Base-by-base conservation (phyloP, 1,140 invertebrate genomes). In the Dreissena rostriformis region DNA sequence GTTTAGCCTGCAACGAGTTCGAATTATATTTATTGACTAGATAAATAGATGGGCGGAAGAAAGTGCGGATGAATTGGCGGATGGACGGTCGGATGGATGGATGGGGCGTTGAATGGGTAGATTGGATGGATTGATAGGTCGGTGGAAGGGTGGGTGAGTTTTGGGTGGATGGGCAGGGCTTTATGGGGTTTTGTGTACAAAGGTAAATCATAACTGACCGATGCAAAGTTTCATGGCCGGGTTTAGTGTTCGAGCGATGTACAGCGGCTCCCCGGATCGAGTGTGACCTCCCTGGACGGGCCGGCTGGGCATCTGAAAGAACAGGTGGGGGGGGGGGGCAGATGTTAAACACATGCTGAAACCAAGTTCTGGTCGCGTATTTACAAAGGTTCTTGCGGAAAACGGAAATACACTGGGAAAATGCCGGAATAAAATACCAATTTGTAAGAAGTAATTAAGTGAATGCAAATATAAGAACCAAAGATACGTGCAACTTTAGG, bases 141-240 rank as follows among this genome's bases (percentile, higher is more conserved):
- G n/a, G n/a, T n/a, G n/a, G n/a, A n/a, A n/a, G n/a, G n/a, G n/a
- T n/a, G n/a, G n/a, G n/a, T n/a, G n/a, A n/a, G n/a, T n/a, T n/a
- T n/a, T n/a, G n/a, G n/a, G n/a, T n/a, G n/a, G n/a, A n/a, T n/a
- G n/a, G n/a, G n/a, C n/a, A n/a, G n/a, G n/a, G n/a, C n/a, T n/a
- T n/a, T n/a, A n/a, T n/a, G n/a, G n/a, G n/a, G n/a, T n/a, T n/a
- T n/a, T n/a, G n/a, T n/a, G n/a, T n/a, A n/a, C n/a, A n/a, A n/a
- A n/a, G n/a, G n/a, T n/a, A n/a, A 19, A 51, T n/a, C n/a, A 6
- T 1, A 78, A 17, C 67, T n/a, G 63, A 72, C 78, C 79, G 51
- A 82, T 26, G 65, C 79, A 82, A 22, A 55, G 70, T 15, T 55
- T 74, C 57, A 74, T 65, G 26, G n/a, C 79, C 0, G 79, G 79